Conservation (phyloP, 2,797 vertebrate genomes). For the Petrocephalus schoutedeni region DNA sequence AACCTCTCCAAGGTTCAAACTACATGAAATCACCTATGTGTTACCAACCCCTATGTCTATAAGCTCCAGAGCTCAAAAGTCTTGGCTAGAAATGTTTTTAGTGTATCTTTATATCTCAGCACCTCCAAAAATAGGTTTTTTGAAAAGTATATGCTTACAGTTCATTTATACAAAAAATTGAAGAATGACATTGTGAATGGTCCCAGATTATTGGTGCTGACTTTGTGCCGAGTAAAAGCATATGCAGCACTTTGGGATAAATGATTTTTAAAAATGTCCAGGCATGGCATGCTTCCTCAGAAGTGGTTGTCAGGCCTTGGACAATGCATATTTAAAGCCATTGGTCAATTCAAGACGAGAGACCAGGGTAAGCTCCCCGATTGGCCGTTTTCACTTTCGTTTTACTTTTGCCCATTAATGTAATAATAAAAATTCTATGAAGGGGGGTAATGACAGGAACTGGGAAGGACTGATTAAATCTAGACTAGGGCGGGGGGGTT, state of each 20-base stretch:
- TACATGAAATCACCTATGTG: too few species aligned
- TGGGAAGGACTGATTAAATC: neutral
- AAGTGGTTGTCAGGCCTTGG: neutral
- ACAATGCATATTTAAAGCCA: conserved; percentile 16
- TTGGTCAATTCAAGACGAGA: conserved; percentile 3
- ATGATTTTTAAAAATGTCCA: neutral
- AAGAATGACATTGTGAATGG: neutral
- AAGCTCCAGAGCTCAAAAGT: too few species aligned
- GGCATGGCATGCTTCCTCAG: neutral
- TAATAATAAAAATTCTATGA: neutral
- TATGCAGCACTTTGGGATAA: neutral
- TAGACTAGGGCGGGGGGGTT: conserved; percentile 35
- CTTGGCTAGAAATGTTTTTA: too few species aligned
- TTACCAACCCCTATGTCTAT: too few species aligned
- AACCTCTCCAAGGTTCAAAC: neutral
- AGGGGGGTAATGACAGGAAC: neutral
- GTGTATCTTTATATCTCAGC: too few species aligned
- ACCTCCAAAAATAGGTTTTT: too few species aligned
- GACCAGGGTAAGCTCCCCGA: neutral
- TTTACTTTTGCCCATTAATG: neutral
- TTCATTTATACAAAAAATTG: neutral
- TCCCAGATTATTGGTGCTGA: neutral
- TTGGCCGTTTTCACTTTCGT: neutral
- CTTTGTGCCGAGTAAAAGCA: neutral
- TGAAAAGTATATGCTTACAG: too few species aligned